Conservation (phyloP, 2,797 vertebrate genomes). For the Danio jaintianensis region DNA sequence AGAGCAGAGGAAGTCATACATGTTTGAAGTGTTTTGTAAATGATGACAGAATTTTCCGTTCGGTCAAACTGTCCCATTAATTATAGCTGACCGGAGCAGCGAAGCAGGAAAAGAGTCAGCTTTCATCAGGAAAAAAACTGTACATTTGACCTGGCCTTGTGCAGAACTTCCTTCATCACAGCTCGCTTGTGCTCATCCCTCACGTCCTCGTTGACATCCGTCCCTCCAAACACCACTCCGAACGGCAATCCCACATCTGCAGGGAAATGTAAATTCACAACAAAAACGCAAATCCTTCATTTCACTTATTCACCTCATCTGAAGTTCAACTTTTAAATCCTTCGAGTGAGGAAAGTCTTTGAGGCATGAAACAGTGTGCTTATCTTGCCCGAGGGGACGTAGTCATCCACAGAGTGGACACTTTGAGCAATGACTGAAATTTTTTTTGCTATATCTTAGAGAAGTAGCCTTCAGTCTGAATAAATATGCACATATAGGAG, state of each 20-base stretch:
- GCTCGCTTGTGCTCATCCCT: constrained; percentile 82
- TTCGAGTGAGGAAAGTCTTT: not conserved
- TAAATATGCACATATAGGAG: not conserved
- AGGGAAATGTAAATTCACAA: constrained; percentile 44
- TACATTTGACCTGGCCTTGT: constrained; percentile 86
- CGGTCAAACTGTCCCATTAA: not conserved
- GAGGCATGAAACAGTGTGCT: constrained; percentile 48
- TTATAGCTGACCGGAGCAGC: not conserved
- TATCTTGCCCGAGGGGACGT: constrained; percentile 14
- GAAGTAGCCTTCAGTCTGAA: not conserved
- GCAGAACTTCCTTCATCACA: constrained; percentile 88
- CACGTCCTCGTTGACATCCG: constrained; percentile 95
- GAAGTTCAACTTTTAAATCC: constrained; percentile 34
- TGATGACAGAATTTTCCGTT: not conserved
- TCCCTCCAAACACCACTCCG: constrained; percentile 94
- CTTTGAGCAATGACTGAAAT: constrained; percentile 9
- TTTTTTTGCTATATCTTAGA: not conserved
- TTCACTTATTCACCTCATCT: constrained; percentile 27
- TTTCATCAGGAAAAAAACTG: not conserved
- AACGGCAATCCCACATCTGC: constrained; percentile 86
- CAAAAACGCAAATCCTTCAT: constrained; percentile 10
- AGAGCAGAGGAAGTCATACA: not conserved
- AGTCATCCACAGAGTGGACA: constrained; percentile 20
- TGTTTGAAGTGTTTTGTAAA: not conserved
- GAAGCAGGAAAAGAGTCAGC: not conserved